Base-by-base conservation (phyloP, 2,888 invertebrate genomes). In the Heliconius sara region DNA sequence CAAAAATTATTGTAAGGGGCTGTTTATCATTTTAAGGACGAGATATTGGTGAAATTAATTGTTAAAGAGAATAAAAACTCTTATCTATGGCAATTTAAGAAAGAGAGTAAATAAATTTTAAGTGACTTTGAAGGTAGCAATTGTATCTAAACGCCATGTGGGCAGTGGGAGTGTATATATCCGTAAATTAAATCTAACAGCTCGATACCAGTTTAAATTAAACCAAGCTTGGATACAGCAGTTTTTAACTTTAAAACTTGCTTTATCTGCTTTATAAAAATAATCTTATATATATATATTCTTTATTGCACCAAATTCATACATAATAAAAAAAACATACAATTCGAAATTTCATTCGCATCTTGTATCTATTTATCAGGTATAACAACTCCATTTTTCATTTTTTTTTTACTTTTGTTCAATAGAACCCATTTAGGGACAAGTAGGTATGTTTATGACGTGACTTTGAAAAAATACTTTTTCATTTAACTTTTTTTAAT, bases 151-250 rank as follows among this genome's bases (percentile, higher is more conserved):
- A 16, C 39, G 7, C 16, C 47, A 19, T 7, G 71, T 47, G 19
- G 34, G 30, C 5, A 25, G 68, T 68, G 34, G 68, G 71, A n/a
- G 71, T 22, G 72, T 30, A 34, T 7, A 72, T 22, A 13, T 57
- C 72, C 13, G 34, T 57, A 72, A 57, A 57, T 57, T 72, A 72
- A 25, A 70, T 43, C 43, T n/a, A 25, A 70, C 70, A 70, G 70
- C 43, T 25, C 16, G 5, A 70, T 25, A 70, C 70, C 43, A 25
- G 43, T 70, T 70, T 70, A 25, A 43, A 43, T 70, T 25, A 70
- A 43, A 70, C 70, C 12, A 70, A 70, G 16, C 16, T 25, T 70
- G 43, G 43, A 16, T 70, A 47, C 7, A 43, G 70, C 43, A 16
- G 43, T 70, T 70, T 68, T 70, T 16, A 70, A 70, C 43, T 25